Evolutionary conservation across 1,140 invertebrate species (phyloP), one percentile per base, ranked within the genome.

Genomic region (Scaptomyza montana): DNA sequence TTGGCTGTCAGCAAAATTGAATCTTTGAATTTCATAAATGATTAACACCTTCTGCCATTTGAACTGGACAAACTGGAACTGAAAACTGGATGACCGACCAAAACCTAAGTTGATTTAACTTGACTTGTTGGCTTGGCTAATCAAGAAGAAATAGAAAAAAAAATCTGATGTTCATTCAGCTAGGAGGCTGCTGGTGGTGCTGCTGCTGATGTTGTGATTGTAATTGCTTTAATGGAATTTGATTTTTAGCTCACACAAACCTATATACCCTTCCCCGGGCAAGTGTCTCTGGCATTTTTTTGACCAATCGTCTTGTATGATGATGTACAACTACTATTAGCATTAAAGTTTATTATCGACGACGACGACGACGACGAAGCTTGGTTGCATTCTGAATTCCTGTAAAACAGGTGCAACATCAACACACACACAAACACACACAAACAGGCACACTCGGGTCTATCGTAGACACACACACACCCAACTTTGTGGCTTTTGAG

Each of bases 291-390:
- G 13, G 9, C 12, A 13, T 80, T 89, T 89, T 84, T 89, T 84
- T 84, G 84, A 77, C 79, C 84, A 87, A 84, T 82, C 84, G 62
- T 10, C 6, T 5, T 16, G 16, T 16, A 16, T 66, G 82, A 89
- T 89, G 85, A 89, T 89, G 85, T 89, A 89, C 86, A 89, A 90
- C 85, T 74, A 71, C 86, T 89, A 89, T 89, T 89, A 89, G 85
- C 85, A 89, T 89, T 89, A 90, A 89, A 89, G 85, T 89, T 89
- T 89, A 89, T 89, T 89, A 89, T 89, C 85, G 80, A 89, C 84
- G 86, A 36, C 33, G 33, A 36, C 33, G 33, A 9, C 33, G 33
- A 36, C 7, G 30, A 33, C 30, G 30, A 87, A 68, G 82, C 55
- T 74, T 73, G 82, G 49, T 70, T 73, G 76, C 53, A 86, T 87